phyloP scores from a whole-genome alignment of 35 echinoderm and acorn worm genomes.

The Ptychodera flava region DNA sequence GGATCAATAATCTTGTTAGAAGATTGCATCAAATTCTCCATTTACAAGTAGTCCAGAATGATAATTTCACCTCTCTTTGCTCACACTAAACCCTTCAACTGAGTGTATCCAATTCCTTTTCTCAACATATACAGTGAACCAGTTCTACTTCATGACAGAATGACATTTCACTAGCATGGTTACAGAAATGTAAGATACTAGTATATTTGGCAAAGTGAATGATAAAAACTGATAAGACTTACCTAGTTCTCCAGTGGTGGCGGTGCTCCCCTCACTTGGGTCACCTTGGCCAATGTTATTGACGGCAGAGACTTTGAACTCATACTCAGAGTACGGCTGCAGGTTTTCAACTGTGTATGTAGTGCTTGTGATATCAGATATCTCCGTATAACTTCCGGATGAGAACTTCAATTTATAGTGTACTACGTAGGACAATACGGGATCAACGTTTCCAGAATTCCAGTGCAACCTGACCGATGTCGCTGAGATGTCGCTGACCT shows the following conservation, averaged over 20 bases:
- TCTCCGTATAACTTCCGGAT: conserved; percentile 29
- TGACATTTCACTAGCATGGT: too few species aligned
- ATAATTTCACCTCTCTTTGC: too few species aligned
- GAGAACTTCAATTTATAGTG: conserved; percentile 51
- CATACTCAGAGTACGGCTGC: conserved; percentile 69
- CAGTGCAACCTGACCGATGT: conserved; percentile 62
- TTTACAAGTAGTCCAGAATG: too few species aligned
- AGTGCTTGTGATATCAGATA: conserved; percentile 17
- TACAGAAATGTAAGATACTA: too few species aligned
- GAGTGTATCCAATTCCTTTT: too few species aligned
- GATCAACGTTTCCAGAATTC: conserved; percentile 29
- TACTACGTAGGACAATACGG: conserved; percentile 64
- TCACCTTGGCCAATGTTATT: conserved; percentile 82
- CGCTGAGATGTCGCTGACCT: conserved; percentile 42
- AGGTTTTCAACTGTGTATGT: conserved; percentile 65
- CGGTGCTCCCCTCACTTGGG: conserved; percentile 38
- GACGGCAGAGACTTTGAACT: conserved; percentile 56
- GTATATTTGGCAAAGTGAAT: background rate
- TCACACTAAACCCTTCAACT: too few species aligned
- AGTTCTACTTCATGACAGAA: too few species aligned
- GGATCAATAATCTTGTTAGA: too few species aligned
- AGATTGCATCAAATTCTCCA: too few species aligned
- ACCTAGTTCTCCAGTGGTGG: conserved; percentile 78
- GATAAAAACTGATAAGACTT: conserved; percentile 11
- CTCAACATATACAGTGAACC: too few species aligned